A percentile compares a stretch with the other conserved stretches of the same genome.
Conservation (phyloP, 2,888 invertebrate genomes). For the Leucozona laternaria region DNA sequence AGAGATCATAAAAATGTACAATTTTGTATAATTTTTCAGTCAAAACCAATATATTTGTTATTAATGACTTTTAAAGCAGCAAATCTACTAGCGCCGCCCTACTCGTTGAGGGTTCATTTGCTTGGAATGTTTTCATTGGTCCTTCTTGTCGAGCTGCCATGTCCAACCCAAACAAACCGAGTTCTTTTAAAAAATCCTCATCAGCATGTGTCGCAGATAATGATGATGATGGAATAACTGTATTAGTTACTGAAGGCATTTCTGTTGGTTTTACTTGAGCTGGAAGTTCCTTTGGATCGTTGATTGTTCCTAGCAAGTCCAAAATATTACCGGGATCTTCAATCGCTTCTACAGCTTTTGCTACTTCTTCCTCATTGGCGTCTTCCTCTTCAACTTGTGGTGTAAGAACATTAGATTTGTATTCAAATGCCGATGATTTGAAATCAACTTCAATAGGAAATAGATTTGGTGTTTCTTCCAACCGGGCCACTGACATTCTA, state of each 20-base stretch:
- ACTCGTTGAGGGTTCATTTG: conserved; percentile 55
- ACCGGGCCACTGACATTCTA: conserved; percentile 89
- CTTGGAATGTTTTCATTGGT: neutral
- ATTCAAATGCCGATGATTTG: conserved; percentile 95
- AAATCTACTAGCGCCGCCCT: conserved; percentile 54
- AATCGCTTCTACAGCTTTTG: conserved; percentile 79
- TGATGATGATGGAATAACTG: conserved; percentile 10
- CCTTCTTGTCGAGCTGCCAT: conserved; percentile 71
- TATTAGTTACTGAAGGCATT: neutral
- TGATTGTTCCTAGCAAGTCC: conserved; percentile 74
- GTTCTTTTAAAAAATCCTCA: conserved; percentile 84
- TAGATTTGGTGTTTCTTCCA: conserved; percentile 89
- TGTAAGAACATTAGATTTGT: conserved; percentile 85
- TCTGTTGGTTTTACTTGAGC: conserved; percentile 40
- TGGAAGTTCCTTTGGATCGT: conserved; percentile 36
- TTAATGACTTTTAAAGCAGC: conserved; percentile 29
- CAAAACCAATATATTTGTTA: neutral
- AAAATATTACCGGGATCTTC: conserved; percentile 80
- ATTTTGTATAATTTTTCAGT: conserved; percentile 41
- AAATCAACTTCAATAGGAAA: conserved; percentile 99
- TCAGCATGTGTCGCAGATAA: conserved; percentile 64
- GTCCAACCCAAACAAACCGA: conserved; percentile 85
- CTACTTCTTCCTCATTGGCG: conserved; percentile 76
- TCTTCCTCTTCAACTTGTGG: conserved; percentile 82
- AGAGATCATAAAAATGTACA: conserved; percentile 34